Evolutionary conservation across 2,113 vertebrate genomes (phyloP).

Genomic region (Neomonachus schauinslandi): DNA sequence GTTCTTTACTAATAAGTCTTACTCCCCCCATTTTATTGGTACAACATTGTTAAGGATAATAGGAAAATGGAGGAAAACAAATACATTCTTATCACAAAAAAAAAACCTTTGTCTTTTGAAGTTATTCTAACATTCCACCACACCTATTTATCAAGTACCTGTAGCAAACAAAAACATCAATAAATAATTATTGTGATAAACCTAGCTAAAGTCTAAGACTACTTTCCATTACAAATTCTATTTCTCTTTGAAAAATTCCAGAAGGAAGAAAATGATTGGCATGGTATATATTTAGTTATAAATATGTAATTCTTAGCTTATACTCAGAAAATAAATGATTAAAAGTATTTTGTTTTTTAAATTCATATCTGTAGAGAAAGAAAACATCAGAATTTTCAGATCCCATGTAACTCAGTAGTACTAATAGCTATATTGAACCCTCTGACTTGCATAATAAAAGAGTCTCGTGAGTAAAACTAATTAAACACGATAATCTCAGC

Average conservation of each 20-base stretch:
- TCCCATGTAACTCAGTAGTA: not conserved
- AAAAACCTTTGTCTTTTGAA: conserved; percentile 50
- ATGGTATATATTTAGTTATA: conserved; percentile 55
- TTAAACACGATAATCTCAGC: conserved; percentile 20
- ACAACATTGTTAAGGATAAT: not conserved
- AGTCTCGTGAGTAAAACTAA: conserved; percentile 3
- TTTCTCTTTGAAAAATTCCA: conserved; percentile 61
- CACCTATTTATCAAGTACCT: conserved; percentile 46
- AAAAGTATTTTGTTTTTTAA: conserved; percentile 53
- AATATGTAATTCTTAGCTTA: conserved; percentile 29
- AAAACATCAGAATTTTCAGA: conserved; percentile 51
- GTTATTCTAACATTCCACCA: conserved; percentile 59
- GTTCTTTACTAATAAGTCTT: conserved; percentile 52
- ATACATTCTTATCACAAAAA: conserved; percentile 62
- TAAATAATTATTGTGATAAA: conserved; percentile 74
- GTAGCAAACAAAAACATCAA: conserved; percentile 66
- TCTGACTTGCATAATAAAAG: conserved; percentile 4
- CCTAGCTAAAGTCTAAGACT: conserved; percentile 42
- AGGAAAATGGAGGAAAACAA: conserved; percentile 64
- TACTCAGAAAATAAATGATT: conserved; percentile 43
- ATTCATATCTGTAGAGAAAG: conserved; percentile 35
- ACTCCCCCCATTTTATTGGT: conserved; percentile 18
- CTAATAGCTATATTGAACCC: conserved; percentile 33
- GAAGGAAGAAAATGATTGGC: conserved; percentile 66
- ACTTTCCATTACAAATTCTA: conserved; percentile 55